These are phyloP conservation scores for Zosterops borbonicus DNA, from an alignment of 2,113 vertebrate species.

Conservation along the genomic window DNA sequence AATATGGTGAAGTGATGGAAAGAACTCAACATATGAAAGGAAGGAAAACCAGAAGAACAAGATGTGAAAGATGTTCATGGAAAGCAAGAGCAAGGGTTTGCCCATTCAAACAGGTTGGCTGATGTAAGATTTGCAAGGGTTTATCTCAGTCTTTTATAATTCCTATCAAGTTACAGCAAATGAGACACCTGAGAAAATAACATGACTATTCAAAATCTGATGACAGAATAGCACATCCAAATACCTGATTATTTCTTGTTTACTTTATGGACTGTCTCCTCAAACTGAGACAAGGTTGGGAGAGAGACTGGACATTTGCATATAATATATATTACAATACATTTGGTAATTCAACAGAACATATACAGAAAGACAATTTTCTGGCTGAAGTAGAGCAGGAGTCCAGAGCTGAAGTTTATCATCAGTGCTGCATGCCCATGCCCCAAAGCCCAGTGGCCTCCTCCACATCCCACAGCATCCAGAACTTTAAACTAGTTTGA, in stretches of 20 bases:
- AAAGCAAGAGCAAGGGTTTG: background rate
- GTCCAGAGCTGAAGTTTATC: background rate
- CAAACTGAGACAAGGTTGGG: background rate
- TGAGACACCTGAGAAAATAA: constrained; percentile 24
- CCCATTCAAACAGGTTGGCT: background rate
- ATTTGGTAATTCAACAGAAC: background rate
- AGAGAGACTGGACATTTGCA: background rate
- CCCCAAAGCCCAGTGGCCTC: background rate
- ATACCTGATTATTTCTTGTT: background rate
- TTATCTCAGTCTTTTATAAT: constrained; percentile 30
- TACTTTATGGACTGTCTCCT: background rate
- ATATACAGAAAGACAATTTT: background rate
- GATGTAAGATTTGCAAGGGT: constrained; percentile 2
- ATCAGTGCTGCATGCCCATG: fast-evolving
- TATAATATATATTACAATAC: background rate
- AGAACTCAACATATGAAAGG: background rate
- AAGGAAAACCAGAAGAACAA: constrained; percentile 12
- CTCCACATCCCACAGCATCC: background rate
- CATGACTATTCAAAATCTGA: background rate
- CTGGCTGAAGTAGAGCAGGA: background rate
- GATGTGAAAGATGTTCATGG: background rate
- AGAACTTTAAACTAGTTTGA: background rate
- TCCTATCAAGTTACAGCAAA: background rate
- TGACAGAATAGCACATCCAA: constrained; percentile 30
- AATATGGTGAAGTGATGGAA: background rate